A percentile compares a stretch with the other conserved stretches of the same genome.
These are phyloP conservation scores for Neodiprion lecontei DNA, from an alignment of 1,140 invertebrate genomes.

Conservation along the genomic window DNA sequence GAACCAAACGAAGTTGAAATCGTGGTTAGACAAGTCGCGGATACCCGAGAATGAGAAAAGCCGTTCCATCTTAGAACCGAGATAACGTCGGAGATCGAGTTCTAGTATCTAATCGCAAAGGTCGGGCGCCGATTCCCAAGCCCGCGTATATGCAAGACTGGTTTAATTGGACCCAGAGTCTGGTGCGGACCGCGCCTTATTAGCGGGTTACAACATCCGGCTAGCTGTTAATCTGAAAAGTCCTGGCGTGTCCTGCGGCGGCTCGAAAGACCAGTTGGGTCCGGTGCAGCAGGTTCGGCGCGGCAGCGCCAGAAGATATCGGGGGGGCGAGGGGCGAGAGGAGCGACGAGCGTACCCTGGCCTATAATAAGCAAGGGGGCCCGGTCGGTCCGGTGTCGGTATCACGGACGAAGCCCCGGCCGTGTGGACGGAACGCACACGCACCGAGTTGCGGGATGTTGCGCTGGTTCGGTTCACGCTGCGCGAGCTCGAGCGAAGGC, in stretches of 20 bases:
- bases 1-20: too few species aligned
- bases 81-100: too few species aligned
- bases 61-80: too few species aligned
- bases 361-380: conserved; percentile 58
- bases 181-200: conserved; percentile 50
- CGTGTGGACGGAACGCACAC: conserved; percentile 38
- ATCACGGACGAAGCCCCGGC: not conserved
- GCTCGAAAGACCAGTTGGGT: conserved; percentile 40
- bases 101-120: too few species aligned
- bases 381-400: not conserved
- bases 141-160: conserved; percentile 19
- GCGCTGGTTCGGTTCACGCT: conserved; percentile 58
- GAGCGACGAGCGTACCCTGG: conserved; percentile 45
- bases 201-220: conserved; percentile 56
- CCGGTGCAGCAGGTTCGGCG: not conserved
- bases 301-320: conserved; percentile 11
- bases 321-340: conserved; percentile 17
- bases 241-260: conserved; percentile 57
- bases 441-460: conserved; percentile 46
- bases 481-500: conserved; percentile 40
- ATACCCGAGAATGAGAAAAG: too few species aligned
- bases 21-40: too few species aligned
- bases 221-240: conserved; percentile 60
- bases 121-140: too few species aligned
- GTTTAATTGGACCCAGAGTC: conserved; percentile 32